Evolutionary conservation across 2,888 invertebrate species (phyloP).

Genomic region (Lycia hirtaria): DNA sequence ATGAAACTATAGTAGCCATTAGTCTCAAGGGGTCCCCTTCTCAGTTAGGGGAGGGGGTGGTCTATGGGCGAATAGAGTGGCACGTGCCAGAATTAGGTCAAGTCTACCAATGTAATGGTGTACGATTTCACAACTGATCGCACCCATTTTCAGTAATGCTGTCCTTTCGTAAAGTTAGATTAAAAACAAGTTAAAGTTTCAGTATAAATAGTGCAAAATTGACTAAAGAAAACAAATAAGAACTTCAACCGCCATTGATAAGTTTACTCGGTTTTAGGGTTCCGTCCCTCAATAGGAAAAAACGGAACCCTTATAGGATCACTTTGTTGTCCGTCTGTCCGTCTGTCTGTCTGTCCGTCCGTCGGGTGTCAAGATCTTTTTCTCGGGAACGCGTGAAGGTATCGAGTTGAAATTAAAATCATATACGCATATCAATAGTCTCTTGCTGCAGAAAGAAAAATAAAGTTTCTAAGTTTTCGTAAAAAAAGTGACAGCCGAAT

Average conservation of each 20-base stretch:
- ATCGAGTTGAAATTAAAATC: too few species aligned
- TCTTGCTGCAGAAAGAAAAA: too few species aligned
- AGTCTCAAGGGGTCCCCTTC: slow-evolving; percentile 29
- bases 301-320: too few species aligned
- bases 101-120: slow-evolving; percentile 11
- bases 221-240: slow-evolving; percentile 6
- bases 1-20: slow-evolving; percentile 25
- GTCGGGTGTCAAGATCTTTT: too few species aligned
- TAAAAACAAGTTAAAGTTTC: slow-evolving; percentile 24
- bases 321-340: too few species aligned
- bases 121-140: slow-evolving; percentile 22
- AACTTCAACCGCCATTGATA: not conserved
- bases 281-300: not conserved
- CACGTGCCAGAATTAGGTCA: slow-evolving; percentile 28
- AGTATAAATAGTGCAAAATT: slow-evolving; percentile 9
- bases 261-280: not conserved
- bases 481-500: too few species aligned
- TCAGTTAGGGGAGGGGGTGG: slow-evolving; percentile 6
- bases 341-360: too few species aligned
- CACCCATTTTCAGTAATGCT: slow-evolving; percentile 15
- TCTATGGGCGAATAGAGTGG: slow-evolving; percentile 5
- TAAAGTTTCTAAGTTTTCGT: too few species aligned
- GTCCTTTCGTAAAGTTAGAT: slow-evolving; percentile 21
- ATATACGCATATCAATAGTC: too few species aligned
- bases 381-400: too few species aligned